Evolutionary conservation across 1,140 invertebrate genomes (phyloP), one percentile per base, ranked within the genome.

Genomic region (Saccostrea cuccullata): DNA sequence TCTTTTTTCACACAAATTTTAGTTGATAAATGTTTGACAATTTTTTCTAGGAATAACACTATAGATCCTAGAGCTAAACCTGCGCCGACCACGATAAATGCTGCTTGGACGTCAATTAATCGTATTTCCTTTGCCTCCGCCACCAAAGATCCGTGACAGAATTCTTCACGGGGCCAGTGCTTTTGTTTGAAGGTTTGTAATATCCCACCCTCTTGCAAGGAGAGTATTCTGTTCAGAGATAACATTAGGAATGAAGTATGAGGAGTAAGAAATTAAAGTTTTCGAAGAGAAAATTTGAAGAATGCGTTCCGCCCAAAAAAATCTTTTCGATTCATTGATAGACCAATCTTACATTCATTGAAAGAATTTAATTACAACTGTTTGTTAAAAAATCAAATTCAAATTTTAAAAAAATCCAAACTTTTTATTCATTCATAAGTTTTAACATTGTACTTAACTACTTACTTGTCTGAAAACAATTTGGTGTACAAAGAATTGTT

Each of bases 401-500:
- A 64, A n/a, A n/a, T n/a, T n/a, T n/a, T n/a, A n/a, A n/a, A n/a
- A n/a, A n/a, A n/a, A n/a, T n/a, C n/a, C n/a, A n/a, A n/a, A n/a
- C n/a, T n/a, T n/a, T 64, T 64, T 20, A 64, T 64, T 47, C 5
- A 47, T 47, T 47, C 47, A 47, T 6, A 47, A 47, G 47, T 36
- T 36, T 36, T 36, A 36, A 36, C 30, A 36, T 36, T 36, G 30
- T 47, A 47, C 5, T 47, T 47, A 47, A 64, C 0, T 20, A 86
- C 77, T 84, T 90, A 92, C 91, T 90, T 82, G 55, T 88, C 84
- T 55, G 87, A 89, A 84, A 92, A 92, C 60, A 91, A 55, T 20
- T 86, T 82, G 4, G 77, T 88, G 58, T 89, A 90, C 8, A 89
- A 84, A 13, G 91, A 92, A 40, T 90, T 86, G 56, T 92, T 91